A percentile compares a stretch with the other conserved stretches of the same genome.
These are phyloP conservation scores for Enteromius mattozi DNA, from an alignment of 2,797 vertebrate genomes.

Conservation along the genomic window DNA sequence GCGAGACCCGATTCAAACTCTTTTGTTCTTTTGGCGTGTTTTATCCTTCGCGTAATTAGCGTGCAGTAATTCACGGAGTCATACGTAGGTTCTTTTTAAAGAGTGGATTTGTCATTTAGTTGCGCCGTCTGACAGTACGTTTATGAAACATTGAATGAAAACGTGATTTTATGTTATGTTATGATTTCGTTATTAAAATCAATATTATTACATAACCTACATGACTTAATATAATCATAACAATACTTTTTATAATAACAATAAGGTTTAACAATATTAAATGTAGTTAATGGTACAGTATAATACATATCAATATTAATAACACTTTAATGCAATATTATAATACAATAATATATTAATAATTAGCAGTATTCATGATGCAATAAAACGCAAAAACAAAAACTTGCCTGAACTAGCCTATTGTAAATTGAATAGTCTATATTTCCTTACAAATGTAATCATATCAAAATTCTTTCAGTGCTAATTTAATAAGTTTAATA, in stretches of 20 bases:
- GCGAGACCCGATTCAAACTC: neutral
- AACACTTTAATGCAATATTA: neutral
- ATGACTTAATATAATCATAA: neutral
- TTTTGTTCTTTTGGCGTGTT: slow-evolving; percentile 21
- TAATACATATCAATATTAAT: neutral
- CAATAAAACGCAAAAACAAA: neutral
- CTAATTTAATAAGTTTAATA: neutral
- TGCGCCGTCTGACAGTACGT: neutral
- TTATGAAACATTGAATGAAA: neutral
- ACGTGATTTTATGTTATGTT: neutral
- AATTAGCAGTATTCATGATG: neutral
- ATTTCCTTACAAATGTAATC: neutral
- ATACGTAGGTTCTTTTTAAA: neutral
- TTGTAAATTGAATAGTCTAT: neutral
- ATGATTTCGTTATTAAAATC: neutral
- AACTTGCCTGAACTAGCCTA: too few species aligned
- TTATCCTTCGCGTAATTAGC: neutral
- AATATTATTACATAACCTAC: neutral
- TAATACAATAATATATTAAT: neutral
- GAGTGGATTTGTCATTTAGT: neutral
- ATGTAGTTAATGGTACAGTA: neutral
- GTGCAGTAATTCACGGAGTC: neutral
- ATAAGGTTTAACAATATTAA: neutral
- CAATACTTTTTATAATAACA: neutral
- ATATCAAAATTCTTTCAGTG: neutral